Evolutionary conservation across 1,140 invertebrate species (phyloP), one percentile per base, ranked within the genome.

Genomic region (Atopsyche davidsoni): DNA sequence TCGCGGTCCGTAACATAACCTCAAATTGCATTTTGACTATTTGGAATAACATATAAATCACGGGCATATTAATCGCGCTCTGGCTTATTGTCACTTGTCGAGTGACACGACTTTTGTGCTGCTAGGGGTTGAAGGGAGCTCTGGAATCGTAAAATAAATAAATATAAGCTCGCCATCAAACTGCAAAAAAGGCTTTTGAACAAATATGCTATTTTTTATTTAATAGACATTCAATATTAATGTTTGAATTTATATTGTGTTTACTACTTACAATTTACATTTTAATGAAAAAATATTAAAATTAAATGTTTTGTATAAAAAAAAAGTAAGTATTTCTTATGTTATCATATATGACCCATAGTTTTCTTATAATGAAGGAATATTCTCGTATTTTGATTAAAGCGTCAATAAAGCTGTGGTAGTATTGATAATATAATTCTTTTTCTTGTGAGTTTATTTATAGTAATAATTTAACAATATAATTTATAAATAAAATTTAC

Each of bases 21-120:
- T 28, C 24, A 28, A 28, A 28, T 28, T 28, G 24, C 24, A 28
- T 28, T n/a, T n/a, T n/a, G n/a, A n/a, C n/a, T n/a, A n/a, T n/a
- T n/a, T n/a, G n/a, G n/a, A n/a, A n/a, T n/a, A n/a, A n/a, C 25
- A n/a, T 9, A 7, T 13, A n/a, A 28, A 9, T 28, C 25, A 28
- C 13, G 7, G 13, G 25, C 25, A 7, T 9, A n/a, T 7, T 7
- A 28, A 28, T 9, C 7, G 25, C 13, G 25, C 7, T 28, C 25
- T 7, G 7, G 7, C 7, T 9, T 9, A 28, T 28, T 7, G 25
- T 13, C 25, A 7, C 13, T 28, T 28, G 25, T 9, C 25, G 13
- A 9, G 7, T 28, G 7, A 9, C 25, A 28, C 25, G 25, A n/a
- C 25, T 13, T 9, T 9, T 9, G 13, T 28, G 13, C 13, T 13